Base-by-base conservation (phyloP, 2,113 vertebrate species). In the Cyprinodon variegatus region DNA sequence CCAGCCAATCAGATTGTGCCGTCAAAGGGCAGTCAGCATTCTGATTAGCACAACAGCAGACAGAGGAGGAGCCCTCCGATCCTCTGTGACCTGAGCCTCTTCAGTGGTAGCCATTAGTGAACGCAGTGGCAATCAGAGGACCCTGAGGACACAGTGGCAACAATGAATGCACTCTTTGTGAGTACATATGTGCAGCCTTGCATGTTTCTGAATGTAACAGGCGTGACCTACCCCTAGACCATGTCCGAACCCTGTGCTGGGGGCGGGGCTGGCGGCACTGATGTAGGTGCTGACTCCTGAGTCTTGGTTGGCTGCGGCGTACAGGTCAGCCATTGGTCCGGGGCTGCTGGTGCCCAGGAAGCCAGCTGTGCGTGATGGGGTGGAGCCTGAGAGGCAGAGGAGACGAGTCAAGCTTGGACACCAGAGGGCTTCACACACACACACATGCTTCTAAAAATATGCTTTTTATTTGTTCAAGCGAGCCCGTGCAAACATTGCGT, bases 81-180 rank as follows among this genome's bases (percentile, higher is more conserved):
- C 89, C 78, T 82, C 79, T 46, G 80, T 84, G 89, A 90, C 89
- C 84, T 82, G 89, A 90, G 87, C 78, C 17, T 59, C 79, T 85
- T 98, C 96, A 98, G 95, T 98, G 97, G 95, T 98, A 98, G 91
- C 97, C 97, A 84, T 98, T 98, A 93, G 97, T 98, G 92, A 98
- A 98, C 79, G 97, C 97, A 93, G 97, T 98, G 91, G 97, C 97
- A 93, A 98, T 98, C 95, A 98, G 96, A 79, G 96, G 97, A 84
- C 97, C 97, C 97, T 98, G 86, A 11, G 75, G 85, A 84, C 50
- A 59, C 71, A 75, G 3, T 29, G 9, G 48, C 38, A 62, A 43
- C 4, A 67, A 46, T 15, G 53, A 82, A 67, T 41, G 70, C 36
- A 67, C 65, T 61, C 59, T 61, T 62, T 65, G 20, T 57, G 45